A percentile compares a stretch with the other conserved stretches of the same genome.
These are phyloP conservation scores for Anthonomus grandis DNA, from an alignment of 1,140 invertebrate genomes.

Conservation along the genomic window DNA sequence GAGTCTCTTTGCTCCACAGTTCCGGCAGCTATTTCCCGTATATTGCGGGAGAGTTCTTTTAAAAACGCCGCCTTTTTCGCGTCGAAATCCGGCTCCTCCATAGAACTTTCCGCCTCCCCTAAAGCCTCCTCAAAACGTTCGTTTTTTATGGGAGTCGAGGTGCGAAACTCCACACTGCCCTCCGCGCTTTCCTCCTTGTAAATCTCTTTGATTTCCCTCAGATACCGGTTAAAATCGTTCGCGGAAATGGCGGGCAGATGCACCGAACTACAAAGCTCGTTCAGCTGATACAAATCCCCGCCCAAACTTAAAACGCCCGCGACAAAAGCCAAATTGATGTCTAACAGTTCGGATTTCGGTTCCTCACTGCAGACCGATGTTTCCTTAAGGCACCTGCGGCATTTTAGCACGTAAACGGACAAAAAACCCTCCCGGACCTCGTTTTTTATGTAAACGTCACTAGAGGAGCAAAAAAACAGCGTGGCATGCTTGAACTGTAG, in stretches of 20 bases:
- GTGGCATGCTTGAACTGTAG: conserved; percentile 25
- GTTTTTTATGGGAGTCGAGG: conserved; percentile 20
- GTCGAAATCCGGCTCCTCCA: conserved; percentile 4
- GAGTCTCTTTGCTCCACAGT: conserved; percentile 24
- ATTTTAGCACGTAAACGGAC: conserved; percentile 26
- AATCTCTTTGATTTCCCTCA: conserved; percentile 24
- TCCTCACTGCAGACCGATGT: conserved; percentile 28
- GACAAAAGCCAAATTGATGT: conserved; percentile 29
- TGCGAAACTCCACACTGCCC: conserved; percentile 2
- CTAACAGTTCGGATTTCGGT: conserved; percentile 25
- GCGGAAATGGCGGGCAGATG: conserved; percentile 24
- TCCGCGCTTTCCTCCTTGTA: conserved; percentile 6
- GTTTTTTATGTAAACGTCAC: conserved; percentile 24
- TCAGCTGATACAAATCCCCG: conserved; percentile 25
- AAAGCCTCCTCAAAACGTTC: not conserved
- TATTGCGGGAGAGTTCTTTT: conserved; percentile 18
- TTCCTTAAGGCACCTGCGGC: conserved; percentile 19
- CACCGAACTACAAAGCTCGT: conserved; percentile 29
- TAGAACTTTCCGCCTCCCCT: not conserved
- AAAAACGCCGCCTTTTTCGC: conserved; percentile 23
- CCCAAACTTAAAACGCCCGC: conserved; percentile 30
- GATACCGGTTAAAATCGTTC: conserved; percentile 23
- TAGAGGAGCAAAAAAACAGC: conserved; percentile 23
- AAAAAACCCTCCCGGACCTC: conserved; percentile 30
- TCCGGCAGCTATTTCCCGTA: conserved; percentile 16